Evolutionary conservation across 2,888 invertebrate species (phyloP), one percentile per base, ranked within the genome.

Genomic region (Diadromus collaris): DNA sequence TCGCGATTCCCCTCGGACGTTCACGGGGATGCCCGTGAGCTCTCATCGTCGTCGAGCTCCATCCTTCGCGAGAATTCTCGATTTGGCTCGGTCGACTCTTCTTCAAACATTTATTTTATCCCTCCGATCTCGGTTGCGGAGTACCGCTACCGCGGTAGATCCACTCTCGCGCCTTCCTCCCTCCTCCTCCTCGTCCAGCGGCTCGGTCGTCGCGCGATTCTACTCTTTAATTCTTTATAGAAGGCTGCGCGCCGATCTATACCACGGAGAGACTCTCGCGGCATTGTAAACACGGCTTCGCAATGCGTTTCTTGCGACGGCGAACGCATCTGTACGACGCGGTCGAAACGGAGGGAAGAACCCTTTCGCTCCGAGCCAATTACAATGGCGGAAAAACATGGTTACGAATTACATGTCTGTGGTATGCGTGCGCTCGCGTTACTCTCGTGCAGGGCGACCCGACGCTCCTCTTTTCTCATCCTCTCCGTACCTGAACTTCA

Each of bases 241-340:
- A 56, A 58, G 41, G 41, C 27, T 16, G 6, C 41, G 32, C 51
- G 9, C 10, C 61, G 51, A 60, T 41, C 27, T 70, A 29, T 46
- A 46, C 38, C 10, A 60, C 27, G 32, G 27, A 16, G 48, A 60
- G n/a, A 6, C 56, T 73, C 51, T 24, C 64, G 72, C 58, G 69
- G 79, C 64, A 85, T 85, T 81, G 86, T 85, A 83, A 86, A 88
- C 88, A 88, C 83, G 84, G 78, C 73, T 67, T 78, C 85, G 87
- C 86, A 87, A 88, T 89, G 88, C 84, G 80, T 84, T 89, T 88
- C 86, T 88, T 88, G 83, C 78, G 48, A 72, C 71, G 67, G 77
- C 74, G 73, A 67, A 67, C 73, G 75, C 75, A 74, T 77, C 54
- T 72, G 44, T 32, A 69, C 67, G 71, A 56, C 64, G 38, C 27